Evolutionary conservation across 2,113 vertebrate species (phyloP).

Genomic region (Erpornis zantholeuca): DNA sequence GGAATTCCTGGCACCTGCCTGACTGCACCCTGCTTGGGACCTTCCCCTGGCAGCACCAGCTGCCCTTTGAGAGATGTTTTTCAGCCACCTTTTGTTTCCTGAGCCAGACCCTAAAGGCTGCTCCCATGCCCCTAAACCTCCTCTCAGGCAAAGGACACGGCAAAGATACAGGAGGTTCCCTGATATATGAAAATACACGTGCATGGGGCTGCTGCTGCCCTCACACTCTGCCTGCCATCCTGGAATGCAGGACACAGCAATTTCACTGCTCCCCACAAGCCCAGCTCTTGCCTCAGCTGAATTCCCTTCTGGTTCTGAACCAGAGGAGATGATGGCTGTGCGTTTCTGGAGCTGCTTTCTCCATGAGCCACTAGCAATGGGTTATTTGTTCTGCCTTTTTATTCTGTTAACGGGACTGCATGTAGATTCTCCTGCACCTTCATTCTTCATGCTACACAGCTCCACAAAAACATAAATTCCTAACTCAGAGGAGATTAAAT

Average conservation of each 20-base stretch:
- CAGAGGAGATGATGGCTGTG: background rate
- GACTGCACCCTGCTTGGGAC: background rate
- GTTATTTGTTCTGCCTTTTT: background rate
- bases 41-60: too few relatives aligned
- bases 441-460: background rate
- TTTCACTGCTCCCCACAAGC: background rate
- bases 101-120: background rate
- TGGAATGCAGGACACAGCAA: background rate
- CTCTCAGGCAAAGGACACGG: background rate
- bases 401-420: background rate
- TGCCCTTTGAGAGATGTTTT: background rate
- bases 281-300: background rate
- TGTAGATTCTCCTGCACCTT: background rate
- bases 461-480: background rate
- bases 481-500: background rate
- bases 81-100: background rate
- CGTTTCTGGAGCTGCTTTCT: background rate
- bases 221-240: background rate
- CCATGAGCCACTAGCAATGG: background rate
- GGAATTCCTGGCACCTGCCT: background rate
- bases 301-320: background rate
- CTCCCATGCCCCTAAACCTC: background rate
- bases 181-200: background rate
- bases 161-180: background rate
- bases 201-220: background rate